These are phyloP conservation scores for Petrocephalus schoutedeni DNA, from an alignment of 2,797 vertebrate genomes.

Conservation along the genomic window DNA sequence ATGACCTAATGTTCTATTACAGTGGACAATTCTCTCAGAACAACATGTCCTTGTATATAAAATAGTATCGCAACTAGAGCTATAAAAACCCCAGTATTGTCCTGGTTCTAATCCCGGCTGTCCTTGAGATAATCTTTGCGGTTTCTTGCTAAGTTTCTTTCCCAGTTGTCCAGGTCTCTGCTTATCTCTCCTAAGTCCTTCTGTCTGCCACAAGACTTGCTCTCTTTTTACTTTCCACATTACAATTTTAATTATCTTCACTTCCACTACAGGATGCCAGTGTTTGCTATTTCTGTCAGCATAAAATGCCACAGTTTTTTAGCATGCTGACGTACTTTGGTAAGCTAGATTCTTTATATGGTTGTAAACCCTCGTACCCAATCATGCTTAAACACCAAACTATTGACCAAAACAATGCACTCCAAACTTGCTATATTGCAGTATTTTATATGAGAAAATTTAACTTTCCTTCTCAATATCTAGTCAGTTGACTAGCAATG, in stretches of 20 bases:
- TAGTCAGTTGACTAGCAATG: not conserved
- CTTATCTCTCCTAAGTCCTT: not conserved
- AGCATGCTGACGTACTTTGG: not conserved
- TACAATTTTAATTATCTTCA: not conserved
- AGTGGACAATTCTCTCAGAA: not conserved
- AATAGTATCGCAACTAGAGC: not conserved
- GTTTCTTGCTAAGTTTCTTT: not conserved
- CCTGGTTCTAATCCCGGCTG: not conserved
- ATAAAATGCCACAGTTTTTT: not conserved
- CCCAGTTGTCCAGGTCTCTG: not conserved
- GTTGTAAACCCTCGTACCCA: not conserved
- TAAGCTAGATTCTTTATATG: not conserved
- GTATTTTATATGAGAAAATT: constrained; percentile 1
- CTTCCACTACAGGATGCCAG: not conserved
- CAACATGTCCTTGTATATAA: constrained; percentile 1
- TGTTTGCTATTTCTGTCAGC: not conserved
- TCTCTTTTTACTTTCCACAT: not conserved
- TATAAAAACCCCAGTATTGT: constrained; percentile 11
- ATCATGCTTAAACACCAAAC: not conserved
- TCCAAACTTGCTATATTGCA: not conserved
- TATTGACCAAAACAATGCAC: not conserved
- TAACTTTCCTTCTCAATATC: not conserved
- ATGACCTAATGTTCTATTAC: constrained; percentile 10
- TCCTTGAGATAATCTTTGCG: not conserved
- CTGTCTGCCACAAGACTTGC: not conserved